phyloP scores from a whole-genome alignment of 2,113 vertebrate species.

The Cathartes aura region DNA sequence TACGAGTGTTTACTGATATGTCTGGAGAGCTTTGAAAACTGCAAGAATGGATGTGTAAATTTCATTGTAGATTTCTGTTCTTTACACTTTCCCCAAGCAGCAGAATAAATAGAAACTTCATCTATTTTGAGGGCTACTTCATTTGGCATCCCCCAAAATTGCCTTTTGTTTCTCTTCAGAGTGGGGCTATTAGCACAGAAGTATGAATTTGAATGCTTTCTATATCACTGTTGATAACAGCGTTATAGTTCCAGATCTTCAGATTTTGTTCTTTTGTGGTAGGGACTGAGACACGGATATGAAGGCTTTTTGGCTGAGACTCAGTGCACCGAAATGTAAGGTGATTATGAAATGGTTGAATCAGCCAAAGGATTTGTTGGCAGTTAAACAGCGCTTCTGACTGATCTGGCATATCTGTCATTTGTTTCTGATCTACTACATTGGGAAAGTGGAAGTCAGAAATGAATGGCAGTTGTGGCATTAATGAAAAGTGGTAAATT shows the following conservation, averaged over 20 bases:
- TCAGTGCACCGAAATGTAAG: neutral
- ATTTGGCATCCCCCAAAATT: neutral
- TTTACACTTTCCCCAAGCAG: neutral
- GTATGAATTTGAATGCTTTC: slow-evolving; percentile 9
- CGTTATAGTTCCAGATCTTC: neutral
- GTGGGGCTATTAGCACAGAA: neutral
- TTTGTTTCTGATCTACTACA: neutral
- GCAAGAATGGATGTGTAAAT: neutral
- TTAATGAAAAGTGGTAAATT: neutral
- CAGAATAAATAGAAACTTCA: slow-evolving; percentile 7
- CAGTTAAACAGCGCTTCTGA: slow-evolving; percentile 7
- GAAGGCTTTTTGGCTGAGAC: slow-evolving; percentile 30
- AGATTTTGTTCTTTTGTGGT: slow-evolving; percentile 12
- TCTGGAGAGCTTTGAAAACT: slow-evolving; percentile 22
- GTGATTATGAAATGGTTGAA: slow-evolving; percentile 36
- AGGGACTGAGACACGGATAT: neutral
- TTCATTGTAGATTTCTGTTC: neutral
- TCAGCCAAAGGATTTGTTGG: slow-evolving; percentile 50
- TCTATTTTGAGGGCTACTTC: slow-evolving; percentile 1
- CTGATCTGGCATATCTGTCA: neutral
- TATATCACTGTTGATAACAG: neutral
- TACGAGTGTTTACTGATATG: neutral
- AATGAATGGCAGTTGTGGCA: neutral
- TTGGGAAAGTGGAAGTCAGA: neutral
- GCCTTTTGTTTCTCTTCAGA: slow-evolving; percentile 11